A percentile compares a stretch with the other conserved stretches of the same genome.
Evolutionary conservation across 2,888 invertebrate species (phyloP).

Genomic region (Eristalinus aeneus): DNA sequence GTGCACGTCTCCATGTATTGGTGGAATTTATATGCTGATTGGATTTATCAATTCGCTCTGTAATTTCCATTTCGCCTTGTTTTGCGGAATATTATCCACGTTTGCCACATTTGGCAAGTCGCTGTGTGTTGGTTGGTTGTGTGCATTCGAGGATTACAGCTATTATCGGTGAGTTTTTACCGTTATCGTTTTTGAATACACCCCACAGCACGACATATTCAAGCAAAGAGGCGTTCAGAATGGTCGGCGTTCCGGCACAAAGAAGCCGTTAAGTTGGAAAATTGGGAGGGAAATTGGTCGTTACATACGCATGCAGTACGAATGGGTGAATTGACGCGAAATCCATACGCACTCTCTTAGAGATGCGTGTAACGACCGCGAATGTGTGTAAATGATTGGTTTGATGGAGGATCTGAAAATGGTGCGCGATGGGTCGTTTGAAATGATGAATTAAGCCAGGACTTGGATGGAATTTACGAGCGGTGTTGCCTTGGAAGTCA

Average conservation of each 20-base stretch:
- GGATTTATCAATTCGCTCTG: constrained; percentile 51
- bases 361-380: neutral
- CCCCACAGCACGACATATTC: neutral
- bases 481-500: neutral
- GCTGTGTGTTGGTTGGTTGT: neutral
- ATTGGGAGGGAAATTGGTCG: neutral
- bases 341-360: neutral
- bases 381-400: neutral
- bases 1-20: neutral
- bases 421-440: neutral
- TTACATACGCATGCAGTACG: neutral
- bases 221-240: neutral
- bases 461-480: neutral
- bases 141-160: neutral
- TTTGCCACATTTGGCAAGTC: neutral
- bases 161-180: neutral
- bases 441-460: neutral
- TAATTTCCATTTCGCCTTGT: constrained; percentile 23
- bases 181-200: constrained; percentile 11
- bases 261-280: neutral
- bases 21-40: constrained; percentile 57
- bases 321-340: too few species aligned
- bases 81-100: neutral
- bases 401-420: neutral
- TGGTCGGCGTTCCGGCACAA: neutral